Conservation (phyloP, 1,140 invertebrate genomes). For the Caerostris extrusa region DNA sequence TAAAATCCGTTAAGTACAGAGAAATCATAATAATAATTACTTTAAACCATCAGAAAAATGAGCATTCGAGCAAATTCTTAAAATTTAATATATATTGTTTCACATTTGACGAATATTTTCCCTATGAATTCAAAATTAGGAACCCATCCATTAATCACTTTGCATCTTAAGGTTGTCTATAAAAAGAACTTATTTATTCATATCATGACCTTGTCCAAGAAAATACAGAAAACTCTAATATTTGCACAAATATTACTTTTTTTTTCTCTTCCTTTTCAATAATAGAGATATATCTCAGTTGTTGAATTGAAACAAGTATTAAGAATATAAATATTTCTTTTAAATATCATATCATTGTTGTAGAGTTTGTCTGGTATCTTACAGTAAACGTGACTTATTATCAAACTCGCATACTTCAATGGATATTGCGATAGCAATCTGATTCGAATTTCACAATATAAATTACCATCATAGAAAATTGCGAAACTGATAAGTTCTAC, state of each 20-base stretch:
- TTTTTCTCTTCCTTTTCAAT: neutral
- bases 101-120: too few species aligned
- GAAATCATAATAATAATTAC: too few species aligned
- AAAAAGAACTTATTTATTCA: neutral
- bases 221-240: neutral
- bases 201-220: neutral
- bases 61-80: too few species aligned
- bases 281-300: slow-evolving; percentile 2
- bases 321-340: neutral
- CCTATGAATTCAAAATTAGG: too few species aligned
- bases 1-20: too few species aligned
- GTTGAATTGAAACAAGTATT: neutral
- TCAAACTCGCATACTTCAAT: neutral
- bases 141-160: too few species aligned
- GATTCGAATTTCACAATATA: neutral
- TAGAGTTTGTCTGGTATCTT: neutral
- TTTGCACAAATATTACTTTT: neutral
- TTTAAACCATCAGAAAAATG: too few species aligned
- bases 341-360: neutral
- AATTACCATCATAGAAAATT: neutral
- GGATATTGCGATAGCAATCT: neutral
- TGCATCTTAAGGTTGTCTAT: too few species aligned
- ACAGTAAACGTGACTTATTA: neutral
- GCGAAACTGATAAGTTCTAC: neutral
- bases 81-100: too few species aligned